Evolutionary conservation across 2,888 invertebrate genomes (phyloP), one percentile per base, ranked within the genome.

Genomic region (Microctonus aethiopoides): DNA sequence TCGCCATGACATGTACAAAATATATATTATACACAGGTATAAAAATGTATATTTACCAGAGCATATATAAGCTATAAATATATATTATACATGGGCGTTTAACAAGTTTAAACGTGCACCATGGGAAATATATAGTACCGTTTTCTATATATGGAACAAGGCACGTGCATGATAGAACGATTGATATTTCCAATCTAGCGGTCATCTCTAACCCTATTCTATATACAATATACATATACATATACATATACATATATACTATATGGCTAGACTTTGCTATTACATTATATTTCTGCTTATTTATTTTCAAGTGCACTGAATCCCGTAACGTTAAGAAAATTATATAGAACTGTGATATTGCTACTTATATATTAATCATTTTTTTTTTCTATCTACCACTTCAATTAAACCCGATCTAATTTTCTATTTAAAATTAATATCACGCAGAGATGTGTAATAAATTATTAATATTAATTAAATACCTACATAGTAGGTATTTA

Each of bases 111-210:
- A 46, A 46, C 46, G 46, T 46, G 46, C 46, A 46, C 16, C 16
- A 13, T 39, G 26, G 36, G 54, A 22, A 64, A 63, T n/a, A n/a
- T n/a, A n/a, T 63, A 24, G 51, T 36, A 52, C 36, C 64, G 52
- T 64, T 34, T 32, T 54, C 16, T 29, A 34, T 22, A 7, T 5
- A 32, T 16, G 16, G 46, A 29, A 52, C 29, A 29, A 52, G 13
- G 36, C 64, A 61, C 41, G 26, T 39, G 41, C 61, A 46, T 46
- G 16, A 46, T 39, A 61, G 52, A 63, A 63, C 69, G 71, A 73
- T 73, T 73, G 73, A 73, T 73, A 73, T 73, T 73, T 73, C 67
- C 67, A 46, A 67, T 36, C 65, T 73, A 73, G 70, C 73, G 73
- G 73, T 68, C 64, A 59, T 63, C 67, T 69, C 69, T 20, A 46